Percentiles rank a stretch among this genome's conserved stretches.
Conservation (phyloP, 30 jellyfish, hydroid and myxozoan species). For the Aurelia sp. region DNA sequence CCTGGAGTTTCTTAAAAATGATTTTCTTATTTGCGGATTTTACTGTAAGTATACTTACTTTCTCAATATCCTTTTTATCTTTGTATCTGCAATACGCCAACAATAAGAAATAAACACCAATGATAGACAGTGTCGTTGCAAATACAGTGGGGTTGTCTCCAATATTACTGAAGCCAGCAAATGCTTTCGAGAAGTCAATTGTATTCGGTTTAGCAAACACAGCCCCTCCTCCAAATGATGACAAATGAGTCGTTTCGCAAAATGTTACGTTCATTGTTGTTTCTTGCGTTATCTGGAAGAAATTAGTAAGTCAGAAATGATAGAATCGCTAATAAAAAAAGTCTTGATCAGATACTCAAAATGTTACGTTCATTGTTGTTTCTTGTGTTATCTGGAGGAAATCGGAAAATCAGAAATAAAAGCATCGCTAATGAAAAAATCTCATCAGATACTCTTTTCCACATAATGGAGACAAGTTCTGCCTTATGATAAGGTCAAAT, state of each 20-base stretch:
- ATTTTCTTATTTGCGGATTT: not conserved
- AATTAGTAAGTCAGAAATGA: no score
- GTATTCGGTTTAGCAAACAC: constrained; percentile 88
- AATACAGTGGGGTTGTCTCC: constrained; percentile 93
- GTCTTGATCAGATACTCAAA: no score
- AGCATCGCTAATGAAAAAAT: no score
- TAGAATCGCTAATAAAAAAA: no score
- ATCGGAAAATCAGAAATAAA: no score
- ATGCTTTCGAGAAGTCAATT: constrained; percentile 81
- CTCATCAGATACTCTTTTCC: no score
- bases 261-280: constrained; percentile 72
- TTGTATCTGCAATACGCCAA: constrained; percentile 80
- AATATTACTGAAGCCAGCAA: constrained; percentile 84
- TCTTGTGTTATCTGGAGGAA: constrained; percentile 18
- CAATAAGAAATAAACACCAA: constrained; percentile 71
- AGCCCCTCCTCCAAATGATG: constrained; percentile 98
- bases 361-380: constrained; percentile 72
- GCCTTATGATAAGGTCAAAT: no score
- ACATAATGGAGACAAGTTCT: no score
- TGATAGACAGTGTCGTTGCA: constrained; percentile 73
- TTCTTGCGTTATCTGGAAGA: constrained; percentile 25
- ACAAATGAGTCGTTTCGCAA: constrained; percentile 80
- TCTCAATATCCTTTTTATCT: constrained; percentile 76
- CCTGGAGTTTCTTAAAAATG: no score
- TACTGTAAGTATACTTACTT: constrained; percentile 29